Evolutionary conservation across 2,888 invertebrate genomes (phyloP).

Genomic region (Opisthograptis luteolata): DNA sequence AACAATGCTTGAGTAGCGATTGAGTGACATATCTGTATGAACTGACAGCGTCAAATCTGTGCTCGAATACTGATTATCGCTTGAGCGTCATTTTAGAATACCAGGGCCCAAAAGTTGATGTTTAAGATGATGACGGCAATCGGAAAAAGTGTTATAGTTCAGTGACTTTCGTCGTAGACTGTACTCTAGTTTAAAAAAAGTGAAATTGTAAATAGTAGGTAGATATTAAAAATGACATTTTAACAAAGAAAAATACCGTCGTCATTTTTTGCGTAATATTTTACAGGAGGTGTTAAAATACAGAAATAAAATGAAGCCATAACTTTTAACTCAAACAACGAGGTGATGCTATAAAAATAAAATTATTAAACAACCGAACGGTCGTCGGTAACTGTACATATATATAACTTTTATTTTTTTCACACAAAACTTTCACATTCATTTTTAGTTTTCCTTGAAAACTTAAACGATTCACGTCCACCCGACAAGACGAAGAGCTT

Average conservation of each 20-base stretch:
- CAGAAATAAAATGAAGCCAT: conserved; percentile 14
- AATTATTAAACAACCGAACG: conserved; percentile 29
- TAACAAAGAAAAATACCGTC: background rate
- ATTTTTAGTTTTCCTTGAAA: conserved; percentile 44
- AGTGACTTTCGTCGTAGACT: no score
- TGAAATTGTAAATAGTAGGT: no score
- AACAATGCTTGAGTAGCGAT: no score
- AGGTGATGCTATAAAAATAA: conserved; percentile 35
- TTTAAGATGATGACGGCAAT: no score
- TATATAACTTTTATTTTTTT: conserved; percentile 36
- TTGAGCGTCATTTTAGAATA: no score
- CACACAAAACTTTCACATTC: conserved; percentile 33
- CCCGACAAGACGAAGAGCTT: conserved; percentile 15
- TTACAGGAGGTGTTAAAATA: conserved; percentile 6
- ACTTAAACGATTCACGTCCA: conserved; percentile 38
- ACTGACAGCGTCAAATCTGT: no score
- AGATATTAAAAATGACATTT: no score
- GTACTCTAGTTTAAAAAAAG: no score
- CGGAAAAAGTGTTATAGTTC: no score
- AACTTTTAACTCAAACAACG: conserved; percentile 26
- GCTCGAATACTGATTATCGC: no score
- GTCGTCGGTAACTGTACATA: conserved; percentile 34
- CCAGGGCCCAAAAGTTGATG: no score
- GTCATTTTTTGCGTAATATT: background rate
- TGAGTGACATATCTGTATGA: no score